phyloP scores from a whole-genome alignment of 2,888 invertebrate genomes.

The Hyposoter dolosus region DNA sequence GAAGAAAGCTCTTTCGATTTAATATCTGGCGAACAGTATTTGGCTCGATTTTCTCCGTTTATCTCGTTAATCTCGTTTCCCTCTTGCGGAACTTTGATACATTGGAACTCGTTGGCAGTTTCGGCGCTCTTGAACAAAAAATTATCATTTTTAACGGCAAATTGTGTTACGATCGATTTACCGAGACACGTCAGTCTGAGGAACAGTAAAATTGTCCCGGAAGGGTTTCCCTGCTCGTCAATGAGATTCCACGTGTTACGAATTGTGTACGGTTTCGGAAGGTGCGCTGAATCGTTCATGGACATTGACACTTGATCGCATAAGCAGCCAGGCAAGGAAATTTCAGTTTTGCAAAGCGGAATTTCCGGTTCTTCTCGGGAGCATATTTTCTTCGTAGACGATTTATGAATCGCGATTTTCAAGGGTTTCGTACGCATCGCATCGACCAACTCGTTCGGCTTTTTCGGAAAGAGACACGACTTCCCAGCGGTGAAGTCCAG shows the following conservation, averaged over 20 bases:
- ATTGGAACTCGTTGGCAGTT: constrained; percentile 75
- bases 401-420: constrained; percentile 68
- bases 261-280: constrained; percentile 71
- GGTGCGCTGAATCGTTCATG: constrained; percentile 67
- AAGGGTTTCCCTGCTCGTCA: constrained; percentile 70
- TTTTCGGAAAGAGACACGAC: constrained; percentile 73
- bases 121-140: constrained; percentile 77
- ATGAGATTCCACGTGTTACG: constrained; percentile 74
- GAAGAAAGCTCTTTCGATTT: constrained; percentile 20
- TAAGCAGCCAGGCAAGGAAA: constrained; percentile 72
- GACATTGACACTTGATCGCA: constrained; percentile 73
- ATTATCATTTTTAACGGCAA: constrained; percentile 73
- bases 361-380: constrained; percentile 39
- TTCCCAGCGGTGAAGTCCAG: constrained; percentile 73
- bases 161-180: constrained; percentile 78
- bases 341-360: constrained; percentile 67
- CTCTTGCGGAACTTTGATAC: constrained; percentile 64
- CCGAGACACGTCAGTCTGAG: constrained; percentile 79
- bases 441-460: constrained; percentile 69
- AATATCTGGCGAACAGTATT: constrained; percentile 14
- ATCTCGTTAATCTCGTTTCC: constrained; percentile 33
- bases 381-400: constrained; percentile 41
- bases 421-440: constrained; percentile 70
- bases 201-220: constrained; percentile 78
- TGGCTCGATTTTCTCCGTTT: constrained; percentile 10